phyloP scores from a whole-genome alignment of 2,888 invertebrate genomes.

The Noctua janthe region DNA sequence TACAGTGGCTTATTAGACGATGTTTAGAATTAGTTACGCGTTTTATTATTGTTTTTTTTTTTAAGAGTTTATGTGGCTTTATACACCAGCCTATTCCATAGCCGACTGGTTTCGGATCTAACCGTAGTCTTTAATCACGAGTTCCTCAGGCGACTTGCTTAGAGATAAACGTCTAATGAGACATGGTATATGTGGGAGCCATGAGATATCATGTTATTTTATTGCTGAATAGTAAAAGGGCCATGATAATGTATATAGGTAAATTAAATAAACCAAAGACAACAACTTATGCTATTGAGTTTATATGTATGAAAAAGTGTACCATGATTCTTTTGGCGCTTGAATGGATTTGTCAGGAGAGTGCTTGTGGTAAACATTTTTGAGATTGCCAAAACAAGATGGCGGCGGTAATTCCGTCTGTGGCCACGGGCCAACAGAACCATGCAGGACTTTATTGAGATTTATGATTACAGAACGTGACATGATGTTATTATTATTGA shows the following conservation, averaged over 20 bases:
- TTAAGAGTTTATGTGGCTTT: conserved; percentile 10
- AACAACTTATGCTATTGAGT: conserved; percentile 30
- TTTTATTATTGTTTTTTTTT: background rate
- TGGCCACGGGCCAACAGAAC: background rate
- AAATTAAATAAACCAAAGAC: conserved; percentile 60
- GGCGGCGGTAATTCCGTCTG: background rate
- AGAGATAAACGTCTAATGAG: background rate
- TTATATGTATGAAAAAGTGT: background rate
- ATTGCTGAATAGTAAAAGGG: conserved; percentile 16
- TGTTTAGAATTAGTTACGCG: background rate
- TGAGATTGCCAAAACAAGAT: background rate
- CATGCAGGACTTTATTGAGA: background rate
- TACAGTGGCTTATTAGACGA: background rate
- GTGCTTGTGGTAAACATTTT: background rate
- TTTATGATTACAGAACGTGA: conserved; percentile 21
- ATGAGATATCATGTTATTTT: background rate
- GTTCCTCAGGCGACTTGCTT: background rate
- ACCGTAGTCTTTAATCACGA: background rate
- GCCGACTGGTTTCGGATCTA: background rate
- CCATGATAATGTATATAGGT: conserved; percentile 44
- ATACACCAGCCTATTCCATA: conserved; percentile 9
- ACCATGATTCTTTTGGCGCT: background rate
- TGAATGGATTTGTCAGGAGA: background rate
- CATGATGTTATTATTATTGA: background rate
- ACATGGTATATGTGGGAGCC: background rate